Percentiles rank a stretch among this genome's conserved stretches.
These are phyloP conservation scores for Conops quadrifasciatus DNA, from an alignment of 2,888 invertebrate genomes.

Conservation along the genomic window DNA sequence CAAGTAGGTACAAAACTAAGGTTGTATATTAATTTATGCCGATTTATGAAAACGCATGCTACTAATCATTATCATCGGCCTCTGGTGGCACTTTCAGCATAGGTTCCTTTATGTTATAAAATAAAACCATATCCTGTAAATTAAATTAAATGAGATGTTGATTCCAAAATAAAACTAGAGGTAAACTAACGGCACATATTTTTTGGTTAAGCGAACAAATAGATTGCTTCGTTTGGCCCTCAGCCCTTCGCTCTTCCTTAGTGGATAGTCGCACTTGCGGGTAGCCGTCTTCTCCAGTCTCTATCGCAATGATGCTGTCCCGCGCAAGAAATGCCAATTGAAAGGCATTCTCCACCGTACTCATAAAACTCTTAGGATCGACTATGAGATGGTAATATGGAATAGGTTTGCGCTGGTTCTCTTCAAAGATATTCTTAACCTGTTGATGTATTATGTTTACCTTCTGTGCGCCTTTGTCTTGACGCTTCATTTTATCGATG, in stretches of 20 bases:
- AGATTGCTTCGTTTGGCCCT: conserved; percentile 51
- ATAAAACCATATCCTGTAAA: conserved; percentile 53
- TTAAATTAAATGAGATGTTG: neutral
- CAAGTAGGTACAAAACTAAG: conserved; percentile 17
- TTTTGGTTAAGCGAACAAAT: conserved; percentile 54
- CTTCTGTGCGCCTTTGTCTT: conserved; percentile 68
- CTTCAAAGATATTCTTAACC: conserved; percentile 63
- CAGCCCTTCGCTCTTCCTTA: conserved; percentile 37
- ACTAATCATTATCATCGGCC: conserved; percentile 34
- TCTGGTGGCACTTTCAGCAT: conserved; percentile 48
- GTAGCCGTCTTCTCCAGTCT: conserved; percentile 60
- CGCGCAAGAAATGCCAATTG: conserved; percentile 70
- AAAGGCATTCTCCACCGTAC: conserved; percentile 71
- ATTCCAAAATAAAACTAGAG: neutral
- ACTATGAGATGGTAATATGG: conserved; percentile 69
- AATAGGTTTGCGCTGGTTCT: conserved; percentile 64
- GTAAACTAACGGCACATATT: conserved; percentile 49
- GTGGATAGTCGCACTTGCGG: conserved; percentile 53
- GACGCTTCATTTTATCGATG: conserved; percentile 65
- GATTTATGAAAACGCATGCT: too few species aligned
- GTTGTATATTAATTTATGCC: conserved; percentile 9
- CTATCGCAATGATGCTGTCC: conserved; percentile 67
- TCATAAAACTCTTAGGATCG: conserved; percentile 68
- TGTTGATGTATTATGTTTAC: conserved; percentile 66
- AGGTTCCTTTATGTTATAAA: conserved; percentile 52